Base-by-base conservation (phyloP, 2,888 invertebrate species). In the Amphipyra tragopoginis region DNA sequence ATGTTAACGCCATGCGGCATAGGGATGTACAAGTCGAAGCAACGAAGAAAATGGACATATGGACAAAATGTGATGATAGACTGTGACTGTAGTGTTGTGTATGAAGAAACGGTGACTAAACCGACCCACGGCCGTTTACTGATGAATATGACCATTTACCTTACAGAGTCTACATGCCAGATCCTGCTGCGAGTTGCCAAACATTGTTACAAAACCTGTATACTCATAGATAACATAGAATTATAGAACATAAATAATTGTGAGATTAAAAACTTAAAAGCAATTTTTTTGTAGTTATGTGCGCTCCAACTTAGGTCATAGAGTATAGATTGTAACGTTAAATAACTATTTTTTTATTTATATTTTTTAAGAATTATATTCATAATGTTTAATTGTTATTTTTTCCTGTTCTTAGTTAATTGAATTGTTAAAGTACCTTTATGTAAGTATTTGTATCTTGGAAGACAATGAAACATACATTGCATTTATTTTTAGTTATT, bases 101-200 rank as follows among this genome's bases (percentile, higher is more conserved):
- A 74, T 77, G 85, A 88, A 86, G 82, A 86, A 87, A 86, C 71
- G 88, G 89, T 85, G 87, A 79, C 64, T 80, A 75, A 58, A 55
- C 74, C 67, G 72, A 64, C 68, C 58, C 69, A 64, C 56, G 56
- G 68, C 73, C 72, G 72, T 70, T 84, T 86, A 90, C 86, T 93
- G 88, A 93, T 86, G 85, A 82, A 63, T 91, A 70, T 93, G 93
- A 93, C 90, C 83, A 93, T 93, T 93, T 93, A 86, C 86, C 79
- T 93, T 93, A 86, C 93, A 93, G 93, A 93, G 83, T 78, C 86
- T 68, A 70, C 88, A 70, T 63, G 86, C 82, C 87, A 66, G 90
- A 84, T 71, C 83, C 83, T 82, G 84, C 89, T 83, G 81, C 83
- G 74, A 65, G 91, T 91, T 89, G 91, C 90, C 91, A 92, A 92